Evolutionary conservation across 2,888 invertebrate species (phyloP).

Genomic region (Leptopilina drosophilae): DNA sequence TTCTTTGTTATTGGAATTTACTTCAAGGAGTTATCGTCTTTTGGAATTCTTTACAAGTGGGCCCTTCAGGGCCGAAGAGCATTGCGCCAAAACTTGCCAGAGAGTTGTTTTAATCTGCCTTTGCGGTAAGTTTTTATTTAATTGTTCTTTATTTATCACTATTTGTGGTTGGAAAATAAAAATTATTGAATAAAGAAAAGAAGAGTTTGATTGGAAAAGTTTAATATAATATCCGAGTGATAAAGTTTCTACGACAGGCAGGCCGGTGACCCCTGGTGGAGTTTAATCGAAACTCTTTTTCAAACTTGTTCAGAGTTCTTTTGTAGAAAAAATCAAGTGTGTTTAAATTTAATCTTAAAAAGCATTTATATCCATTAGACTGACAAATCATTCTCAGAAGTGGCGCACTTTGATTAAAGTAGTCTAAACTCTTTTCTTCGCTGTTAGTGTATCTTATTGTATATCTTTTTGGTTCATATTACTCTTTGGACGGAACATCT

Average conservation of each 20-base stretch:
- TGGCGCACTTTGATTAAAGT: not conserved
- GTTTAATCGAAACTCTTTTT: not conserved
- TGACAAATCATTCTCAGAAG: not conserved
- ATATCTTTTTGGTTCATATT: conserved; percentile 15
- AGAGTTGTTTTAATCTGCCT: conserved; percentile 20
- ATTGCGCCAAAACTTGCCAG: conserved; percentile 15
- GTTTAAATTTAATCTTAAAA: not conserved
- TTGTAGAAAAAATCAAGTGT: not conserved
- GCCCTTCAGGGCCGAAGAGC: conserved; percentile 37
- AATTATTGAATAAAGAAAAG: not conserved
- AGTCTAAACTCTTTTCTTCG: conserved; percentile 1
- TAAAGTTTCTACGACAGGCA: not conserved
- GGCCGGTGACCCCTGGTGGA: conserved; percentile 10
- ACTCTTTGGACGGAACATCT: not conserved
- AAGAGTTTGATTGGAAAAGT: conserved; percentile 17
- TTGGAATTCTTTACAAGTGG: conserved; percentile 39
- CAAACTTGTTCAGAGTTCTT: not conserved
- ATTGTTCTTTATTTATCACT: not conserved
- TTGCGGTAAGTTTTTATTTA: conserved; percentile 20
- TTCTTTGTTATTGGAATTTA: conserved; percentile 28
- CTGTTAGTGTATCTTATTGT: not conserved
- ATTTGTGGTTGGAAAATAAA: not conserved
- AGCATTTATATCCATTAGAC: not conserved
- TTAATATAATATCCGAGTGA: not conserved
- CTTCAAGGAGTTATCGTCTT: conserved; percentile 13